Evolutionary conservation across 2,113 vertebrate species (phyloP).

Genomic region (Ailuropoda melanoleuca): DNA sequence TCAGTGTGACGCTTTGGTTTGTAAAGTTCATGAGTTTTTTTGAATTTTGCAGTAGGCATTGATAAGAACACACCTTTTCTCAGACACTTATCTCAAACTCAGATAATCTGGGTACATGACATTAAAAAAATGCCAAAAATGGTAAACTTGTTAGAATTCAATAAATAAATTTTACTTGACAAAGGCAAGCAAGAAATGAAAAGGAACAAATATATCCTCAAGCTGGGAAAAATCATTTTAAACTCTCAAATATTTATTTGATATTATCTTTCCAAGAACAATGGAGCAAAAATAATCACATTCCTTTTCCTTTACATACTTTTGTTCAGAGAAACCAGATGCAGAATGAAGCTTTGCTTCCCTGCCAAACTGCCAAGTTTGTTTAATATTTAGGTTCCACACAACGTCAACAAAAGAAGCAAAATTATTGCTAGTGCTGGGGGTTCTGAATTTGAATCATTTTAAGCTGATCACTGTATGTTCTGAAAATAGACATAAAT

Average conservation of each 20-base stretch:
- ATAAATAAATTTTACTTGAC: conserved; percentile 43
- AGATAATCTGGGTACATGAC: not conserved
- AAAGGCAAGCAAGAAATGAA: conserved; percentile 49
- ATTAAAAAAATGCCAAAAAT: not conserved
- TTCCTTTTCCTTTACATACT: conserved; percentile 80
- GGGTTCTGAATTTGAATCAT: conserved; percentile 77
- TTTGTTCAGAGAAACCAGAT: conserved; percentile 83
- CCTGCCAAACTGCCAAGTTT: conserved; percentile 79
- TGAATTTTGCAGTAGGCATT: not conserved
- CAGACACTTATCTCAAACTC: not conserved
- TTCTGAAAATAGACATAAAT: not conserved
- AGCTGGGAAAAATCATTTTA: conserved; percentile 67
- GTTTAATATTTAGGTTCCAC: conserved; percentile 81
- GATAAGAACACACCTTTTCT: not conserved
- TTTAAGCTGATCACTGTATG: conserved; percentile 67
- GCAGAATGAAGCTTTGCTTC: conserved; percentile 77
- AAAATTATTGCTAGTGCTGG: conserved; percentile 59
- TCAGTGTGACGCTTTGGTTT: not conserved
- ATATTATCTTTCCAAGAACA: conserved; percentile 75
- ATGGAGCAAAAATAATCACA: conserved; percentile 69
- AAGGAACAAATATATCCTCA: conserved; percentile 44
- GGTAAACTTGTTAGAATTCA: conserved; percentile 15
- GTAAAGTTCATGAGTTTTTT: not conserved
- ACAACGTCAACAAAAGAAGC: conserved; percentile 77
- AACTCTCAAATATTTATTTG: conserved; percentile 55